Evolutionary conservation across 1,140 invertebrate genomes (phyloP).

Genomic region (Monomorium pharaonis): DNA sequence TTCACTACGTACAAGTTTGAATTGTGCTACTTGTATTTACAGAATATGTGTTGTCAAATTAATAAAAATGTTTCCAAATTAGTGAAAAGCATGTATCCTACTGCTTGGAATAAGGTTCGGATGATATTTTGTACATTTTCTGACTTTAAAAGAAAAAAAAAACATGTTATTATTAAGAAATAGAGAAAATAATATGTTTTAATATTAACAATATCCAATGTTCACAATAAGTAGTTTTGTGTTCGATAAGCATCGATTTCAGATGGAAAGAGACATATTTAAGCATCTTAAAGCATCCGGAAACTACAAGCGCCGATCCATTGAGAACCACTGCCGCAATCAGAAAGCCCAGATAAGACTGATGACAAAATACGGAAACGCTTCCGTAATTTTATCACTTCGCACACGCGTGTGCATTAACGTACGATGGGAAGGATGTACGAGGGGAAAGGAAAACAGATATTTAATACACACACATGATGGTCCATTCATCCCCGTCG

Average conservation of each 20-base stretch:
- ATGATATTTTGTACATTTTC: background rate
- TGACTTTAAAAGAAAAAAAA: background rate
- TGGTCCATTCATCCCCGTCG: constrained; percentile 58
- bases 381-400: constrained; percentile 56
- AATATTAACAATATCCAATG: background rate
- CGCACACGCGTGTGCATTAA: background rate
- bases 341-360: constrained; percentile 58
- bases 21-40: background rate
- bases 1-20: background rate
- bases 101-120: too few species aligned
- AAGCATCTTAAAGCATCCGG: background rate
- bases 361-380: constrained; percentile 66
- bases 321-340: constrained; percentile 61
- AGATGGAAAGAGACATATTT: background rate
- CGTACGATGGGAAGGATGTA: background rate
- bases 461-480: constrained; percentile 32
- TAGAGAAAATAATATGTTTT: background rate
- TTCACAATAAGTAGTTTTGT: too few species aligned
- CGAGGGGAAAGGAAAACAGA: background rate
- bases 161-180: background rate
- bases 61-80: background rate
- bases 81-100: background rate
- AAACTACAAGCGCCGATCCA: background rate
- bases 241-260: background rate
- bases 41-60: background rate